Conservation (phyloP, 2,888 invertebrate species). For the Sminthurides aquaticus region DNA sequence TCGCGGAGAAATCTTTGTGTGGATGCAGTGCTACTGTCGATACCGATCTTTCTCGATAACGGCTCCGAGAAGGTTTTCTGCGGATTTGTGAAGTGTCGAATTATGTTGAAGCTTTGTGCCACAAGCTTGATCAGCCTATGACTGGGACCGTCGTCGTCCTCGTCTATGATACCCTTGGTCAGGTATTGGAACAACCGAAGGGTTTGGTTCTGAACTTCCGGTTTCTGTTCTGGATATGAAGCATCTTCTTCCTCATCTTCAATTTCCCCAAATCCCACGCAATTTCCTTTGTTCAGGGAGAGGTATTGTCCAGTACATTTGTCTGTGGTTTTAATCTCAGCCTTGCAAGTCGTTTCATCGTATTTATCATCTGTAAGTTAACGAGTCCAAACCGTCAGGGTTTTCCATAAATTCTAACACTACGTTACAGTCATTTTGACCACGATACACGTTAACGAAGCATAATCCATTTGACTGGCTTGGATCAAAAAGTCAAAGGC, state of each 20-base stretch:
- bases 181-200: slow-evolving; percentile 16
- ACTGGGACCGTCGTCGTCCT: slow-evolving; percentile 9
- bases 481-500: no score
- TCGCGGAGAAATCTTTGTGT: not conserved
- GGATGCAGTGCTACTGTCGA: no score
- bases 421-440: not conserved
- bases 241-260: not conserved
- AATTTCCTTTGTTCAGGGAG: not conserved
- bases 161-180: slow-evolving; percentile 16
- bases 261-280: not conserved
- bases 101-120: slow-evolving; percentile 21
- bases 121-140: slow-evolving; percentile 14
- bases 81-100: not conserved
- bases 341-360: not conserved
- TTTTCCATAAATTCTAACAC: not conserved
- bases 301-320: not conserved
- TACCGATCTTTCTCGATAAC: not conserved
- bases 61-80: not conserved
- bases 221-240: not conserved
- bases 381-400: not conserved
- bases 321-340: not conserved
- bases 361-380: not conserved
- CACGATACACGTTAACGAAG: no score
- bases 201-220: slow-evolving; percentile 3
- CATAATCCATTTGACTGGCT: no score